Evolutionary conservation across 1,140 invertebrate species (phyloP).

Genomic region (Amyelois transitella): DNA sequence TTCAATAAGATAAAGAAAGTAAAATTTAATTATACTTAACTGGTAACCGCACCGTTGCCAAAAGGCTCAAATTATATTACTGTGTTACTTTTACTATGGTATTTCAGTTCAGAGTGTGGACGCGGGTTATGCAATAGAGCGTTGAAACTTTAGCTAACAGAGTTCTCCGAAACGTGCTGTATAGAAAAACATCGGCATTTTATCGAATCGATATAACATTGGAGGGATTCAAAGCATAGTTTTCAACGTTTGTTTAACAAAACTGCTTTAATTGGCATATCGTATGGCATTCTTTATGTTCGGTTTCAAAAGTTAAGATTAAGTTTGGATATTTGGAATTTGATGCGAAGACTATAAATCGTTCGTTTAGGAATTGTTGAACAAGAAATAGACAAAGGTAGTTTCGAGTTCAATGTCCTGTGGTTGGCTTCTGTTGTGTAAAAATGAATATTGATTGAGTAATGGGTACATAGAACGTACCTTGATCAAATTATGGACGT

Average conservation of each 20-base stretch:
- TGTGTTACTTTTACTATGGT: conserved; percentile 7
- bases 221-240: conserved; percentile 48
- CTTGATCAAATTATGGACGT: no score
- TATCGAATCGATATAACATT: conserved; percentile 66
- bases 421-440: no score
- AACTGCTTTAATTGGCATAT: conserved; percentile 26
- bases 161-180: conserved; percentile 66
- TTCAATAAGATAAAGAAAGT: no score
- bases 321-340: neutral
- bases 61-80: no score
- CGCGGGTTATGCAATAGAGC: conserved; percentile 58
- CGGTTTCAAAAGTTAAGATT: neutral
- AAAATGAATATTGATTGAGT: no score
- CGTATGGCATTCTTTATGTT: neutral
- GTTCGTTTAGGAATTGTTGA: neutral
- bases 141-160: conserved; percentile 45
- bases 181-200: conserved; percentile 61
- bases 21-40: no score
- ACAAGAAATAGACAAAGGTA: neutral
- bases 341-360: neutral
- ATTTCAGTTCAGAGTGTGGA: conserved; percentile 23
- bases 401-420: neutral
- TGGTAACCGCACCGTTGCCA: no score
- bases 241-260: conserved; percentile 43
- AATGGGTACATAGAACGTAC: no score